Percentiles rank a stretch among this genome's conserved stretches.
Evolutionary conservation across 1,140 invertebrate genomes (phyloP).

Genomic region (Eumeta japonica): DNA sequence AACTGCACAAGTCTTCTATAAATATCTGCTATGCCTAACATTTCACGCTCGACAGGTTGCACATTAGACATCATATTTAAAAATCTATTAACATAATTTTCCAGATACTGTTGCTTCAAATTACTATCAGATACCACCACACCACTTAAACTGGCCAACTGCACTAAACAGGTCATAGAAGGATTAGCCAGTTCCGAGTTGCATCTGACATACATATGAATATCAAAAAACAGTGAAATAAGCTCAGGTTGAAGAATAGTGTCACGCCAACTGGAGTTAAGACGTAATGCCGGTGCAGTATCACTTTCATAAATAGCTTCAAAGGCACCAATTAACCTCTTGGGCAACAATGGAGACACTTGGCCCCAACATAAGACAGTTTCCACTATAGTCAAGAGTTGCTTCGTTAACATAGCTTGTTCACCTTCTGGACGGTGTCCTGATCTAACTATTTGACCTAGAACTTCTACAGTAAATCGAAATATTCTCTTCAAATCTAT

Average conservation of each 20-base stretch:
- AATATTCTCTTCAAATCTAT: conserved; percentile 79
- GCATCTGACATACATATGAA: conserved; percentile 78
- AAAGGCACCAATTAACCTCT: conserved; percentile 69
- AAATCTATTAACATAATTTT: conserved; percentile 69
- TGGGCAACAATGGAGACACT: conserved; percentile 64
- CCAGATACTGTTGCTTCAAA: conserved; percentile 67
- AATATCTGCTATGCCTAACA: conserved; percentile 68
- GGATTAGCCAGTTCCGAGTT: conserved; percentile 74
- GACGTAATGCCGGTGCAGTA: conserved; percentile 63
- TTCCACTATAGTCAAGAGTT: conserved; percentile 72
- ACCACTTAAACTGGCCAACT: conserved; percentile 74
- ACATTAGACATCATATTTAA: conserved; percentile 67
- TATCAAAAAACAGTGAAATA: conserved; percentile 76
- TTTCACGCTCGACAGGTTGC: conserved; percentile 63
- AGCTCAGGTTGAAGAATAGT: conserved; percentile 73
- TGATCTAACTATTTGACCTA: conserved; percentile 56
- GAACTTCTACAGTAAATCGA: conserved; percentile 52
- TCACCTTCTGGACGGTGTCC: conserved; percentile 53
- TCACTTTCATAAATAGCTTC: conserved; percentile 70
- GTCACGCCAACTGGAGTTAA: conserved; percentile 69
- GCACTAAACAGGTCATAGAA: conserved; percentile 76
- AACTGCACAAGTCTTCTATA: conserved; percentile 65
- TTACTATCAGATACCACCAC: conserved; percentile 62
- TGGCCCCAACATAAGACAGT: conserved; percentile 75
- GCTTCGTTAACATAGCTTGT: conserved; percentile 58